Base-by-base conservation (phyloP, 1,140 invertebrate genomes). In the Ips typographus region DNA sequence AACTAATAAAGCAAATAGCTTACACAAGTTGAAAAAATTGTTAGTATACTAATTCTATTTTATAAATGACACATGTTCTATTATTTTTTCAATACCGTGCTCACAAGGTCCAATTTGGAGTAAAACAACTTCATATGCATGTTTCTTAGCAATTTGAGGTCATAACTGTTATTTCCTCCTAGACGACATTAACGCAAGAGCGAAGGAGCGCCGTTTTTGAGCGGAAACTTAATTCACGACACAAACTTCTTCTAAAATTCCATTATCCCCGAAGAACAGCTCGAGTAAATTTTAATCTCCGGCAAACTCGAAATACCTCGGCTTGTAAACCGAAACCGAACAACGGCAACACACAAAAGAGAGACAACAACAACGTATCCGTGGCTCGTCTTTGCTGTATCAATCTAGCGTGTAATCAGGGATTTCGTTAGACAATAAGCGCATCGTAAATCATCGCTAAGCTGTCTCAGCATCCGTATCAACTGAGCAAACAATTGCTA, bases 401-500 rank as follows among this genome's bases (percentile, higher is more conserved):
- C 59, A 61, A 61, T 61, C 41, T 61, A 61, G 59, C 59, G 43
- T 36, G 43, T 61, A 61, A 61, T 61, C 59, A 64, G 62, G 62
- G 62, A 64, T 64, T 64, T 53, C 47, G 62, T 22, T 53, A 64
- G 49, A 64, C 62, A 64, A 64, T 64, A 64, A 64, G 49, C 62
- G 40, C 6, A 64, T 64, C 62, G 41, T 64, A 64, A 64, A 64
- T 64, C 62, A 64, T 64, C 49, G 39, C 62, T 64, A 53, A 64
- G 62, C 62, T 64, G 62, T 64, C 62, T 64, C 62, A 64, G 43
- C 62, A 64, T 64, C 62, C 62, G 62, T 64, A 64, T 64, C 62
- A 64, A 64, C 47, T 64, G 62, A 64, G 62, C 62, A 64, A 64
- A 64, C 62, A 64, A 64, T 64, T 41, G 49, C 40, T 61, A 61